These are phyloP conservation scores for Trachelus stipa DNA, from an alignment of 2,888 invertebrate genomes.

Conservation along the genomic window DNA sequence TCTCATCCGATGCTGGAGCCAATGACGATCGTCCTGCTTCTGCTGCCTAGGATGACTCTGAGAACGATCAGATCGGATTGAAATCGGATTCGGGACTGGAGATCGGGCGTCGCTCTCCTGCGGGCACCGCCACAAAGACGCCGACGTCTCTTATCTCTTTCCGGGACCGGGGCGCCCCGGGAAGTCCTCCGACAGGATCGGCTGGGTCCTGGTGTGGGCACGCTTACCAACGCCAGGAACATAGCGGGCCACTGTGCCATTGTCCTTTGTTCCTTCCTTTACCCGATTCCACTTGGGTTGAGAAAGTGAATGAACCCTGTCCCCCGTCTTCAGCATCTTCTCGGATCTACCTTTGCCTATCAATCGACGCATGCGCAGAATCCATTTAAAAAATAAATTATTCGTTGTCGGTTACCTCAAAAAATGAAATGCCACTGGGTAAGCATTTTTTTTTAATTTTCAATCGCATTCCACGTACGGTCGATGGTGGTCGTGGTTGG, in stretches of 20 bases:
- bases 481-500: fast-evolving
- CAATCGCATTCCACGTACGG: no score
- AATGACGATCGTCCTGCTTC: conserved; percentile 12
- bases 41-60: conserved; percentile 21
- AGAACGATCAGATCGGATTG: conserved; percentile 36
- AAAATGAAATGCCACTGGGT: background rate
- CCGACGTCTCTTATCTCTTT: conserved; percentile 59
- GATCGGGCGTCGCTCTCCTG: conserved; percentile 42
- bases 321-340: background rate
- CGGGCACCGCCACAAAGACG: conserved; percentile 55
- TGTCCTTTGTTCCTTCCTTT: conserved; percentile 51
- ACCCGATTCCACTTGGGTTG: background rate
- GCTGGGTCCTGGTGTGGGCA: conserved; percentile 26
- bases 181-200: conserved; percentile 44
- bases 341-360: background rate
- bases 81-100: conserved; percentile 41
- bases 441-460: background rate
- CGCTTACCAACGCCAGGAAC: conserved; percentile 30
- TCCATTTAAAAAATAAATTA: background rate
- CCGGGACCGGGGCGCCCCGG: conserved; percentile 50
- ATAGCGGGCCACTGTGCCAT: conserved; percentile 55
- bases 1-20: conserved; percentile 12
- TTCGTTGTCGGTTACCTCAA: background rate
- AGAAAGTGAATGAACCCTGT: background rate
- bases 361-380: background rate